Percentiles rank a stretch among this genome's conserved stretches.
phyloP scores from a whole-genome alignment of 1,140 invertebrate genomes.

The Bombus fervidus region DNA sequence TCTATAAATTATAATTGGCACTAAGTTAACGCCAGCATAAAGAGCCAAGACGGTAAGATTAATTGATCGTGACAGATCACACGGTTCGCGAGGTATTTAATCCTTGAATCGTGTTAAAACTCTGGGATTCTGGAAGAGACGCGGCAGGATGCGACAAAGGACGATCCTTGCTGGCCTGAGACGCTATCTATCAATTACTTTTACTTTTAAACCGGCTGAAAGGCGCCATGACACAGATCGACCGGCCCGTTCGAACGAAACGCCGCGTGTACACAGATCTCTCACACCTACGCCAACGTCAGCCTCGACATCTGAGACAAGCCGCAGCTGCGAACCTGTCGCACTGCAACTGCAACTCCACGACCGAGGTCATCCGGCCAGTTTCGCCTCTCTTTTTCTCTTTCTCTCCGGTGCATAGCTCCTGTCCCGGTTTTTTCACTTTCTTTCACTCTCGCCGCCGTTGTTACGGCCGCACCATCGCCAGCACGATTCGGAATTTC shows the following conservation, averaged over 20 bases:
- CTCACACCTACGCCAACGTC: slow-evolving; percentile 50
- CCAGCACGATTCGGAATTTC: background rate
- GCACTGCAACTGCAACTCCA: slow-evolving; percentile 47
- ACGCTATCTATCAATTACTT: slow-evolving; percentile 40
- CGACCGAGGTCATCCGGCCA: slow-evolving; percentile 63
- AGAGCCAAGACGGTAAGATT: background rate
- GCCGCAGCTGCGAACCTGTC: slow-evolving; percentile 58
- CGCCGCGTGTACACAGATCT: slow-evolving; percentile 40
- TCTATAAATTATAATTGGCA: background rate
- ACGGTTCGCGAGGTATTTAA: background rate
- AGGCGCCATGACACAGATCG: slow-evolving; percentile 45
- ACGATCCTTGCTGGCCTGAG: background rate
- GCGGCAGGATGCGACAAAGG: background rate
- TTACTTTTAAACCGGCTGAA: slow-evolving; percentile 43
- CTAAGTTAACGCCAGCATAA: background rate
- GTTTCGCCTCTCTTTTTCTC: slow-evolving; percentile 45
- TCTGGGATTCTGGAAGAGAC: background rate
- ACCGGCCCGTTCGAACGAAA: slow-evolving; percentile 20
- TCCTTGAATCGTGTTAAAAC: background rate
- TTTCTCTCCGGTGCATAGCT: slow-evolving; percentile 13
- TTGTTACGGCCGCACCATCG: background rate
- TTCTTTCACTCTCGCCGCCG: slow-evolving; percentile 56
- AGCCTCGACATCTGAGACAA: slow-evolving; percentile 55
- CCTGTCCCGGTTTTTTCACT: slow-evolving; percentile 58
- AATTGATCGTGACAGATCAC: background rate